phyloP scores from a whole-genome alignment of 2,888 invertebrate genomes.

The Metacarcinus magister region DNA sequence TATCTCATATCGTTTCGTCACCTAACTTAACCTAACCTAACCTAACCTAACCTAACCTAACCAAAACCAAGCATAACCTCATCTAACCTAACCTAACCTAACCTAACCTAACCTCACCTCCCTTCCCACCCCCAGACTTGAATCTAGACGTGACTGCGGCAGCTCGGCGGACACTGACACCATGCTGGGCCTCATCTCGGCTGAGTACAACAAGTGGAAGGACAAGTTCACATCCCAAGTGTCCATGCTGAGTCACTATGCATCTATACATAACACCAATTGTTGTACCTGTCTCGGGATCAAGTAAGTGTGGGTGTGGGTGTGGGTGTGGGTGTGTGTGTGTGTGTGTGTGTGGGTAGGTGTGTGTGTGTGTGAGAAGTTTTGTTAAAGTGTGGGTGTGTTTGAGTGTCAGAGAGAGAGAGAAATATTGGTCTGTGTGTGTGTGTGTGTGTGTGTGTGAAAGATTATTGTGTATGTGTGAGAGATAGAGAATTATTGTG shows the following conservation, averaged over 20 bases:
- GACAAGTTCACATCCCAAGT: slow-evolving; percentile 82
- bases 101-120: background rate
- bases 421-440: background rate
- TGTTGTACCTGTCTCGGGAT: slow-evolving; percentile 82
- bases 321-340: background rate
- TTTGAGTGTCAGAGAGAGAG: background rate
- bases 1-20: no score
- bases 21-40: background rate
- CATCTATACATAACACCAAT: slow-evolving; percentile 82
- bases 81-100: background rate
- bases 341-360: background rate
- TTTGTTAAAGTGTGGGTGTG: background rate
- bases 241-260: slow-evolving; percentile 82
- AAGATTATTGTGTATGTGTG: background rate
- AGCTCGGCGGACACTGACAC: slow-evolving; percentile 80
- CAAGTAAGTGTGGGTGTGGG: slow-evolving; percentile 75
- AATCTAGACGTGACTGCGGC: slow-evolving; percentile 79
- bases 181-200: slow-evolving; percentile 79
- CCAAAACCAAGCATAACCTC: background rate
- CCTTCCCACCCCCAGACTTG: slow-evolving; percentile 73
- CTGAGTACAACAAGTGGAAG: slow-evolving; percentile 82
- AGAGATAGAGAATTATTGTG: background rate
- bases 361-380: no score
- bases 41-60: background rate
- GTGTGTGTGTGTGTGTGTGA: background rate